A percentile compares a stretch with the other conserved stretches of the same genome.
These are phyloP conservation scores for Trematomus bernacchii DNA, from an alignment of 2,797 vertebrate species.

Conservation along the genomic window DNA sequence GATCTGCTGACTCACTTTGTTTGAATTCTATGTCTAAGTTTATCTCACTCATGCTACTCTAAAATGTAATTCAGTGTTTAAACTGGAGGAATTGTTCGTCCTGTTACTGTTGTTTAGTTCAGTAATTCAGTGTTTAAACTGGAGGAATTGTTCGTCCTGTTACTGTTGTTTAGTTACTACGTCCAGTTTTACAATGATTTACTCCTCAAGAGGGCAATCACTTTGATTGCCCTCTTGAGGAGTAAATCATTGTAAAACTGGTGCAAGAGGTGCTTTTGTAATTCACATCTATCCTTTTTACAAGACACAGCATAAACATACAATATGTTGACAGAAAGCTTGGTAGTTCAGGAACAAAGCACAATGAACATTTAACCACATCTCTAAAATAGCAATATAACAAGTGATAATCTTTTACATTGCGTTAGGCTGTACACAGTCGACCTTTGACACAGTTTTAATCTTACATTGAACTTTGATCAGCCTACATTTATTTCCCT, in stretches of 20 bases:
- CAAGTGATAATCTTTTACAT: not conserved
- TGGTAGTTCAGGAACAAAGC: not conserved
- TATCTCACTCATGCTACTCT: not conserved
- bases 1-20: constrained; percentile 1
- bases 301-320: not conserved
- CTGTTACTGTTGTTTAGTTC: too few relatives aligned
- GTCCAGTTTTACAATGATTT: not conserved
- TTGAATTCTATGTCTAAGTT: not conserved
- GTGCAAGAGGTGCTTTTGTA: not conserved
- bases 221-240: too few relatives aligned
- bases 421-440: not conserved
- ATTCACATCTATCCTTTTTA: not conserved
- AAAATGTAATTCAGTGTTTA: not conserved
- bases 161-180: too few relatives aligned
- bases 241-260: too few relatives aligned
- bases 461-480: constrained; percentile 68
- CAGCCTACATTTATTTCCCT: constrained; percentile 13
- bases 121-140: not conserved
- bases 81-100: not conserved
- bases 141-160: too few relatives aligned
- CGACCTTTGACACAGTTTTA: constrained; percentile 63
- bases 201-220: not conserved
- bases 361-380: constrained; percentile 7
- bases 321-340: not conserved
- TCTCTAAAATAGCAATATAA: not conserved